phyloP scores from a whole-genome alignment of 2,888 invertebrate species.

The Patella caerulea region DNA sequence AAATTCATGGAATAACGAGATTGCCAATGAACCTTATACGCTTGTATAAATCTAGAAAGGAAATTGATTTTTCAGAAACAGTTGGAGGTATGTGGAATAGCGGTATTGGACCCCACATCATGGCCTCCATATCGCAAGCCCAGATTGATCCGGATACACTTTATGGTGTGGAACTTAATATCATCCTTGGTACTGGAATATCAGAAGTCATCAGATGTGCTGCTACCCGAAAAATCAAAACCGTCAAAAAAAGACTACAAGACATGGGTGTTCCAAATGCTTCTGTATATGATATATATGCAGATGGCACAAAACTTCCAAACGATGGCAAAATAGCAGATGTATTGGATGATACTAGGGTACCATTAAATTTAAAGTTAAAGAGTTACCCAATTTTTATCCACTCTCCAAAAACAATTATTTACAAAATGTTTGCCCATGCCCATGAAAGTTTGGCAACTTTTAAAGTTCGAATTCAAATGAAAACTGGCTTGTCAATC shows the following conservation, averaged over 20 bases:
- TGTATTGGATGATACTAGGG: slow-evolving; percentile 48
- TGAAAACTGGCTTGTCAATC: slow-evolving; percentile 54
- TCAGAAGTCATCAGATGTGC: slow-evolving; percentile 53
- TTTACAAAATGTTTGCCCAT: slow-evolving; percentile 57
- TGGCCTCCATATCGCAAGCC: slow-evolving; percentile 50
- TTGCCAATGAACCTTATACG: slow-evolving; percentile 59
- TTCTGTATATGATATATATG: slow-evolving; percentile 47
- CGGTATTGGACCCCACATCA: slow-evolving; percentile 29
- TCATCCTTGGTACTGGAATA: slow-evolving; percentile 53
- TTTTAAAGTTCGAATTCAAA: slow-evolving; percentile 53
- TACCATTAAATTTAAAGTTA: slow-evolving; percentile 51
- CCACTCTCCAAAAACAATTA: slow-evolving; percentile 53
- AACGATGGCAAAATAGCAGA: slow-evolving; percentile 45
- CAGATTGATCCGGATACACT: slow-evolving; percentile 48
- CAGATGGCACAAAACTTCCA: slow-evolving; percentile 46
- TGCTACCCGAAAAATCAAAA: slow-evolving; percentile 49
- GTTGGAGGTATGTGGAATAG: slow-evolving; percentile 44
- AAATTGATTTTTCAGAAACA: slow-evolving; percentile 48
- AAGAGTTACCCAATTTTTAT: slow-evolving; percentile 57
- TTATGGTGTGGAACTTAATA: slow-evolving; percentile 52
- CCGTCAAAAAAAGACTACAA: slow-evolving; percentile 54
- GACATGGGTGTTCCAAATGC: slow-evolving; percentile 59
- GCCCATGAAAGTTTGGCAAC: slow-evolving; percentile 50
- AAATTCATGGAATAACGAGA: slow-evolving; percentile 57
- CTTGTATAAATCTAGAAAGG: slow-evolving; percentile 42